phyloP scores from a whole-genome alignment of 2,113 vertebrate genomes.

The Natator depressus region DNA sequence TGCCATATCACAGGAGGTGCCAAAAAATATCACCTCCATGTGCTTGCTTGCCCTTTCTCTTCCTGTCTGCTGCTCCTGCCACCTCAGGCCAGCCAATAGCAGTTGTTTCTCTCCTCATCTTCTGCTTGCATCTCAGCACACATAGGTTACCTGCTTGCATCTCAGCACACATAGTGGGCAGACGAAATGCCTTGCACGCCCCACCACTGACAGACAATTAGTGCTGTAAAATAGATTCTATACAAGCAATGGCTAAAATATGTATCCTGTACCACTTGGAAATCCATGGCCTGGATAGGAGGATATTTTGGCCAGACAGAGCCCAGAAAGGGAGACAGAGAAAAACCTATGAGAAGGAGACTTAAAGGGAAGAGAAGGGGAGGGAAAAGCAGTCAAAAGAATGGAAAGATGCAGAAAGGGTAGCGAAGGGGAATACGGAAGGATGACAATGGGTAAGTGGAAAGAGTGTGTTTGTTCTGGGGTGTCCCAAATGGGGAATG shows the following conservation, averaged over 20 bases:
- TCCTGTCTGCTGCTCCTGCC: not conserved
- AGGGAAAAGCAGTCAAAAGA: not conserved
- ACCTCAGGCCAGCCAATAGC: not conserved
- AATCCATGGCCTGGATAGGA: not conserved
- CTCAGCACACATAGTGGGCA: not conserved
- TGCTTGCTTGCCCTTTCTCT: not conserved
- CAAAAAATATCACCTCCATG: not conserved
- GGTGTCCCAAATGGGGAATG: not conserved
- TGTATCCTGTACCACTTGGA: not conserved
- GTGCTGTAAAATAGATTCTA: not conserved
- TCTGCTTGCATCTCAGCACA: not conserved
- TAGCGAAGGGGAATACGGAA: not conserved
- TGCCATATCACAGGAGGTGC: not conserved
- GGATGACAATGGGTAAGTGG: no score
- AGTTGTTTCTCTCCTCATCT: not conserved
- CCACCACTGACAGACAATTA: not conserved
- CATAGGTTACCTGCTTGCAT: not conserved
- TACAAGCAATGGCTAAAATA: not conserved
- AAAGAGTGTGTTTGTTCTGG: not conserved
- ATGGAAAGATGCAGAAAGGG: not conserved
- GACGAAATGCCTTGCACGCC: not conserved
- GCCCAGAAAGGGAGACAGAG: not conserved
- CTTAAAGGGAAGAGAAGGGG: not conserved
- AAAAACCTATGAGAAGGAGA: not conserved
- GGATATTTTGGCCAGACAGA: not conserved